Base-by-base conservation (phyloP, 2,797 vertebrate genomes). In the Centroberyx gerrardi region DNA sequence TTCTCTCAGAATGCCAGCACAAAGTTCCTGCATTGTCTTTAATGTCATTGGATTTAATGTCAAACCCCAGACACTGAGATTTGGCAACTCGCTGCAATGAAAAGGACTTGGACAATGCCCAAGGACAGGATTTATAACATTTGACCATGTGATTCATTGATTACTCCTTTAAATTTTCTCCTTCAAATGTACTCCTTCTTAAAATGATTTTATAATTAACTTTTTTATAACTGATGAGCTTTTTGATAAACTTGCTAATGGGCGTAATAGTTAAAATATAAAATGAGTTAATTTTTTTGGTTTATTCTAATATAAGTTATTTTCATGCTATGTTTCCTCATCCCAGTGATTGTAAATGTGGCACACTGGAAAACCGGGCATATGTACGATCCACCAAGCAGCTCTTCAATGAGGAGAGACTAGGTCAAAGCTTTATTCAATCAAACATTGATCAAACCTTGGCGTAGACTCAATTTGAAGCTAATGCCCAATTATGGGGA, bases 11-110 rank as follows among this genome's bases (percentile, higher is more conserved):
- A 62, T 83, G 79, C 77, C 85, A 80, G 74, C 68, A 77, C 82
- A 88, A 77, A 44, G 29, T 62, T 86, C 75, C 48, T 53, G 66
- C 75, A 86, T 90, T 88, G 88, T 88, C 84, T 90, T 87, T 89
- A 92, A 92, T 90, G 88, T 79, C 86, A 87, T 62, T 72, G 83
- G 84, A 65, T 83, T 90, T 89, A 91, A 88, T 90, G 90, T 80
- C 83, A 88, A 80, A 80, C 31, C 62, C 74, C 49, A 38, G 61
- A 62, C 53, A 60, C 33, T 31, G 29, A 9, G 22, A 38, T 42
- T 13, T 38, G 36, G 15, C 33, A 42, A 22, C 33, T 12, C 22
- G 56, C 58, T 61, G 58, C 33, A 56, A 2, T 54, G 52, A 54
- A 29, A 54, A 29, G 52, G 52, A 12, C 27, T 54, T 54, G 38